Evolutionary conservation across 2,797 vertebrate genomes (phyloP), one percentile per base, ranked within the genome.

Genomic region (Kryptolebias ocellatus): DNA sequence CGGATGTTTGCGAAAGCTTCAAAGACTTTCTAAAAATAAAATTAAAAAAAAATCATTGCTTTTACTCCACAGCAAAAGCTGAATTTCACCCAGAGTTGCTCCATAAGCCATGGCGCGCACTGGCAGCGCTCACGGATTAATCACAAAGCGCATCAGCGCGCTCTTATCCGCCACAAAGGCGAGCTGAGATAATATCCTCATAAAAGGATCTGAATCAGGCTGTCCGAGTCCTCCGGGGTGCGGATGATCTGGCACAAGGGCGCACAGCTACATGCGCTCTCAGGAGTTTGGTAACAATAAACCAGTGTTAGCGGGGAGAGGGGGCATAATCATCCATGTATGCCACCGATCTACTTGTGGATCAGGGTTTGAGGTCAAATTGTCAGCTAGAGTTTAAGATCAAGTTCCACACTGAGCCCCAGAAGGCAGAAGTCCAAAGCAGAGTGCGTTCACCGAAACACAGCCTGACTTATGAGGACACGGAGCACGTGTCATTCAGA

Each of bases 371-470:
- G 80, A 70, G 88, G 84, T 92, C 86, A 91, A 87, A 74, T 85
- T 77, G 79, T 78, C 86, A 83, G 81, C 75, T 72, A 27, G 81
- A 83, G 79, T 83, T 83, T 85, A 80, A 87, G 91, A 89, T 93
- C 91, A 84, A 81, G 87, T 92, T 92, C 85, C 90, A 72, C 68
- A 72, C 28, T 80, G 80, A 89, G 79, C 80, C 85, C 72, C 16
- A 28, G 56, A 50, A 77, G 85, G 78, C 84, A 83, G 61, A 80
- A 81, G 77, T 87, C 85, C 74, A 83, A 81, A 83, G 78, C 56
- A 64, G 74, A 83, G 24, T 24, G 20, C 20, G 20, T 24, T 24
- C 20, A 82, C 80, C 83, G 76, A 84, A 88, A 89, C 84, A 87
- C 85, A 87, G 83, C 80, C 53, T 77, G 76, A 86, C 59, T 87